Evolutionary conservation across 2,113 vertebrate genomes (phyloP), one percentile per base, ranked within the genome.

Genomic region (Oenanthe melanoleuca): DNA sequence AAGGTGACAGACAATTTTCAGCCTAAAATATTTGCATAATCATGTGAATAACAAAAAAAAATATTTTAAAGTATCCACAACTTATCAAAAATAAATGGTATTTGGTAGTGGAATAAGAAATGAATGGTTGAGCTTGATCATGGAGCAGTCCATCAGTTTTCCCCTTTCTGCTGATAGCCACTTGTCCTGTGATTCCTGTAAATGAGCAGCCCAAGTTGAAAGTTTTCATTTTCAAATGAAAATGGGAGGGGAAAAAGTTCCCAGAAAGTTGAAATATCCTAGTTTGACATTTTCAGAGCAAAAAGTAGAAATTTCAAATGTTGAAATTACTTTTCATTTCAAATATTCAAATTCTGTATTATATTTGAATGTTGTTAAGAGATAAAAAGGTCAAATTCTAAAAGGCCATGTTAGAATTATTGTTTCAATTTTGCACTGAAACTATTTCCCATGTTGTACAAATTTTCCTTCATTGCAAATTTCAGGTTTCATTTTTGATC

Each of bases 301-400:
- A 93, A 96, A 96, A 92, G 74, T 80, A 31, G 75, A 83, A 96
- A 96, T 95, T 95, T 96, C 75, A 74, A 93, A 95, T 80, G 85
- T 92, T 96, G 88, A 94, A 96, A 93, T 96, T 96, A 95, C 89
- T 96, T 97, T 96, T 93, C 74, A 94, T 96, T 93, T 90, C 85
- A 91, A 94, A 96, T 96, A 93, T 97, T 93, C 82, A 89, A 95
- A 92, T 92, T 95, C 69, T 89, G 73, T 84, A 79, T 95, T 93
- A 92, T 79, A 95, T 95, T 95, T 91, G 81, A 95, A 92, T 53
- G 80, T 95, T 96, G 95, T 93, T 96, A 97, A 50, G 95, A 94
- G 95, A 88, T 88, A 95, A 95, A 97, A 97, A 97, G 93, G 95
- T 96, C 94, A 93, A 82, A 93, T 95, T 96, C 92, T 93, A 73